phyloP scores from a whole-genome alignment of 2,113 vertebrate species.

The Willisornis vidua region DNA sequence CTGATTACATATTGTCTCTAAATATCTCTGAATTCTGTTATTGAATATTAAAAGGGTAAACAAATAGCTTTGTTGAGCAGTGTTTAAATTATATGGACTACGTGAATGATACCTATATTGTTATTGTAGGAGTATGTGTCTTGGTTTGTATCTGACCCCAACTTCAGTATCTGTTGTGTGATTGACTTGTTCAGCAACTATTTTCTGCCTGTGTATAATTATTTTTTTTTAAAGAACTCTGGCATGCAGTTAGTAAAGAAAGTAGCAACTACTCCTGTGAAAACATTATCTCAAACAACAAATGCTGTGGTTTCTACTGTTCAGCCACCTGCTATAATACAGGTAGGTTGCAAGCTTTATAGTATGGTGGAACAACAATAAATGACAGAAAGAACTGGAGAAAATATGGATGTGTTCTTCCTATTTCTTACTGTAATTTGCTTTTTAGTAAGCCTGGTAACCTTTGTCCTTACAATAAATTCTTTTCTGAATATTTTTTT shows the following conservation, averaged over 20 bases:
- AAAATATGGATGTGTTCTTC: not conserved
- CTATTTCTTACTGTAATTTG: not conserved
- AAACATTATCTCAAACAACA: conserved; percentile 64
- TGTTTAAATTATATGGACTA: not conserved
- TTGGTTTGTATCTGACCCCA: not conserved
- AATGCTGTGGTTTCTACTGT: conserved; percentile 66
- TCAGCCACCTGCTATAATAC: conserved; percentile 74
- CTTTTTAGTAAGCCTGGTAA: not conserved
- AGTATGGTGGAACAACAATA: not conserved
- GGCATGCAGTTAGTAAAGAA: conserved; percentile 74
- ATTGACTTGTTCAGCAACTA: not conserved
- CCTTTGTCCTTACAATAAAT: not conserved
- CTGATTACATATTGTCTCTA: not conserved
- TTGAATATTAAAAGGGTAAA: not conserved
- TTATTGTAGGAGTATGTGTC: not conserved
- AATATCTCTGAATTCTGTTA: not conserved
- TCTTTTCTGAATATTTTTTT: not conserved
- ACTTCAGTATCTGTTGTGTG: not conserved
- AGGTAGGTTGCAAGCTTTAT: conserved; percentile 68
- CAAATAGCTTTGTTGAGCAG: not conserved
- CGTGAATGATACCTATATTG: not conserved
- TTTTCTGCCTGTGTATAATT: not conserved
- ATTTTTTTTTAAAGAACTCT: conserved; percentile 69
- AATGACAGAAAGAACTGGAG: not conserved
- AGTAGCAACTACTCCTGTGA: conserved; percentile 75